Evolutionary conservation across 35 echinoderm and acorn worm genomes (phyloP), one percentile per base, ranked within the genome.

Genomic region (Apostichopus japonicus): DNA sequence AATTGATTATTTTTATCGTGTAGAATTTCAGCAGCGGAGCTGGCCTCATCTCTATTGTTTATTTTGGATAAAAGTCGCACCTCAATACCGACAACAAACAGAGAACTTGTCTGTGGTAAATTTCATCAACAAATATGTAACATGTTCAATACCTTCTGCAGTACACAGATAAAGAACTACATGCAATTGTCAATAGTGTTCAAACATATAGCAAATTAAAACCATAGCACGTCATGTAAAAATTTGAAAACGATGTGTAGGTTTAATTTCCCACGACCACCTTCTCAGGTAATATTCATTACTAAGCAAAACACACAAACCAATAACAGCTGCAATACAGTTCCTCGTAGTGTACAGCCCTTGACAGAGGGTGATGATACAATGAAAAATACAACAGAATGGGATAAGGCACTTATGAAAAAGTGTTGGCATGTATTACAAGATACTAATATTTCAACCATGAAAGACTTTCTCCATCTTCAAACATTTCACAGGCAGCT

Each of bases 191-290:
- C 19, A 58, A 58, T 62, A 71, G 25, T 77, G 93, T 96, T 10
- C 95, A 94, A 24, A 77, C 65, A 57, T 77, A 92, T 65, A 94
- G 80, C 56, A 92, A 81, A 44, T 44, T 44, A 81, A 17, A 96
- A 81, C 55, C 95, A 96, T 86, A 86, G 92, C 59, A 96, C 91
- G 70, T 96, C 95, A 5, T 96, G 95, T 44, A 44, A 44, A 44
- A 44, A 44, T 1, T 44, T 1, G 4, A 44, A 24, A 94, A 53
- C 21, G 94, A 96, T 57, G 13, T 96, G 95, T 79, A 91, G 95
- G 79, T 96, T 96, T 79, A 94, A 94, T 61, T 96, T 96, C 87
- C 95, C 87, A 7, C 86, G 58, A 88, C 95, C 78, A 94, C 83
- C 92, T 91, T 92, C 90, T 44, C 33, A 44, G 0, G 33, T 4